These are phyloP conservation scores for Schizaphis graminum DNA, from an alignment of 2,888 invertebrate species.

Conservation along the genomic window DNA sequence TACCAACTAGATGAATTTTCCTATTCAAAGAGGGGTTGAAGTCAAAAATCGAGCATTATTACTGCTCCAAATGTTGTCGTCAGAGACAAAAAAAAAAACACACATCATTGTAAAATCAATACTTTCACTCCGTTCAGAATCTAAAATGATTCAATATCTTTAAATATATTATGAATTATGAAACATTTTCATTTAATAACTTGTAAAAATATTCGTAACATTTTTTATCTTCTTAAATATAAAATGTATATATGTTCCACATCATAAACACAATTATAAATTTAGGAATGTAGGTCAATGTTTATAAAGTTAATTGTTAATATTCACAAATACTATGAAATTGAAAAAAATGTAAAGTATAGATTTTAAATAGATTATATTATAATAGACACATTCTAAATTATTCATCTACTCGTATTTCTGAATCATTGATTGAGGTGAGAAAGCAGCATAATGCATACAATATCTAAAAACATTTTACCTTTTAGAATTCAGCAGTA, in stretches of 20 bases:
- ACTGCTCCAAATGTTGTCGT: too few species aligned
- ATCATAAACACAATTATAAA: not conserved
- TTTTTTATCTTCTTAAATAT: not conserved
- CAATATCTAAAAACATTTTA: not conserved
- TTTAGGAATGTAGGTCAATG: not conserved
- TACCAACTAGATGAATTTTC: too few species aligned
- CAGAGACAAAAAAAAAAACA: too few species aligned
- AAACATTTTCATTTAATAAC: not conserved
- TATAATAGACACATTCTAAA: not conserved
- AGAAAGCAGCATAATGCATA: not conserved
- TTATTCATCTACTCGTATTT: not conserved
- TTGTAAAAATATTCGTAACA: not conserved
- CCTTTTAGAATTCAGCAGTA: not conserved
- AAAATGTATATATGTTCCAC: not conserved
- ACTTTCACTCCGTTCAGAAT: too few species aligned
- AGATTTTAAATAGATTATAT: not conserved
- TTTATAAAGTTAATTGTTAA: not conserved
- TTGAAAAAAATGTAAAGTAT: not conserved
- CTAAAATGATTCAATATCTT: too few species aligned
- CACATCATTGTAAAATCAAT: too few species aligned
- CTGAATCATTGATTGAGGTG: not conserved
- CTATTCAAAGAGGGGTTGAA: too few species aligned
- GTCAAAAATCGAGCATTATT: too few species aligned
- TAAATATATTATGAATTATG: not conserved
- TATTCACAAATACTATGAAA: not conserved